Evolutionary conservation across 2,797 vertebrate genomes (phyloP).

Genomic region (Echiichthys vipera): DNA sequence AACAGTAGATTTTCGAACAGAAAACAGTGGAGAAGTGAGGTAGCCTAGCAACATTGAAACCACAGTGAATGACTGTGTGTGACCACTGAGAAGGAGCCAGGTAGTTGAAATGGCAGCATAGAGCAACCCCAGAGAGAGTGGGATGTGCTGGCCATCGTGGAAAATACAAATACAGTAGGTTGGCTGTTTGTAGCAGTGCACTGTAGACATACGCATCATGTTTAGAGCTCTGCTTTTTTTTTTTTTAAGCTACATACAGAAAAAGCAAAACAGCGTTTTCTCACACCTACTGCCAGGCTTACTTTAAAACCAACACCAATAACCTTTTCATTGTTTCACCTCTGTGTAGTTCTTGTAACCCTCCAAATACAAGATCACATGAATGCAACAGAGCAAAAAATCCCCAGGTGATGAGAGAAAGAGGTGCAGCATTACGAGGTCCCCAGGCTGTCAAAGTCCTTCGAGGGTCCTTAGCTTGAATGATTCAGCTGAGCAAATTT

Average conservation of each 20-base stretch:
- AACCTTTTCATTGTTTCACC: conserved; percentile 40
- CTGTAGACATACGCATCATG: conserved; percentile 44
- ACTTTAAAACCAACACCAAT: conserved; percentile 24
- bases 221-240: conserved; percentile 41
- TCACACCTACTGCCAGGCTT: conserved; percentile 25
- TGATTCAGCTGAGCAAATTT: conserved; percentile 63
- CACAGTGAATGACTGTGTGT: conserved; percentile 71
- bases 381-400: conserved; percentile 17
- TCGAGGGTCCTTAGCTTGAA: conserved; percentile 45
- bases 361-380: too few relatives aligned
- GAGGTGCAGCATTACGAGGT: conserved; percentile 54
- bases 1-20: conserved; percentile 80
- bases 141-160: conserved; percentile 72
- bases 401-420: conserved; percentile 32
- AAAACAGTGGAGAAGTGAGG: conserved; percentile 75
- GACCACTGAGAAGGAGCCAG: conserved; percentile 71
- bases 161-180: conserved; percentile 74
- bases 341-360: neutral
- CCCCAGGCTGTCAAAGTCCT: conserved; percentile 63
- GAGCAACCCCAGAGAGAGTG: conserved; percentile 77
- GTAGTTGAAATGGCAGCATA: conserved; percentile 68
- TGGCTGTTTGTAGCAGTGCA: conserved; percentile 46
- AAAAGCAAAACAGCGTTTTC: conserved; percentile 13
- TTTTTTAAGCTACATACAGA: neutral
- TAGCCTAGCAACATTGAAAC: conserved; percentile 87